Conservation (phyloP, 2,113 vertebrate species). For the Ophthalmolycus amberensis region DNA sequence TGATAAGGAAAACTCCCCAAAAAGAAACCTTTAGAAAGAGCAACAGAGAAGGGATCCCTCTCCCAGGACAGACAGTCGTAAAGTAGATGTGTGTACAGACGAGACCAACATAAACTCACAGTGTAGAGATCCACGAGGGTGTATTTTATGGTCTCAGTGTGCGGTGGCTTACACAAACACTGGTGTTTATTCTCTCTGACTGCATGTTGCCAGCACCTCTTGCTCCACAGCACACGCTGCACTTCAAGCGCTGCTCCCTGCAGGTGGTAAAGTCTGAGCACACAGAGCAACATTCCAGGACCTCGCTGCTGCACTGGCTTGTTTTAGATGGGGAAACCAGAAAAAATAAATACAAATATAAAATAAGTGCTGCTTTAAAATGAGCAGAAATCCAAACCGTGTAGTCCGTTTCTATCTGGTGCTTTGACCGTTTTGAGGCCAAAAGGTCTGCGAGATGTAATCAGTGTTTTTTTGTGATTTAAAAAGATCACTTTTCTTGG, state of each 20-base stretch:
- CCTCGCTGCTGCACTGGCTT: neutral
- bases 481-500: neutral
- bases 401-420: neutral
- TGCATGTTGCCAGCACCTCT: neutral
- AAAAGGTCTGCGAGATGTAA: neutral
- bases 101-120: neutral
- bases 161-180: neutral
- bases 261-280: neutral
- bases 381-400: neutral
- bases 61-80: neutral
- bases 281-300: neutral
- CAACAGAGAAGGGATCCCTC: neutral
- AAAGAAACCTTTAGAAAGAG: neutral
- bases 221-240: neutral
- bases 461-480: neutral
- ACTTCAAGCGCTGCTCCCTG: neutral
- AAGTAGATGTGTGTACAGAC: neutral
- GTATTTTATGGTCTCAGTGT: neutral
- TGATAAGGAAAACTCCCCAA: neutral
- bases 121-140: neutral
- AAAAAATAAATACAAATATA: neutral
- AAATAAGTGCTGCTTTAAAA: neutral
- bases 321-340: constrained; percentile 6
- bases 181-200: neutral
- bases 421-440: neutral